These are phyloP conservation scores for Emesis russula DNA, from an alignment of 2,888 invertebrate species.

Conservation along the genomic window DNA sequence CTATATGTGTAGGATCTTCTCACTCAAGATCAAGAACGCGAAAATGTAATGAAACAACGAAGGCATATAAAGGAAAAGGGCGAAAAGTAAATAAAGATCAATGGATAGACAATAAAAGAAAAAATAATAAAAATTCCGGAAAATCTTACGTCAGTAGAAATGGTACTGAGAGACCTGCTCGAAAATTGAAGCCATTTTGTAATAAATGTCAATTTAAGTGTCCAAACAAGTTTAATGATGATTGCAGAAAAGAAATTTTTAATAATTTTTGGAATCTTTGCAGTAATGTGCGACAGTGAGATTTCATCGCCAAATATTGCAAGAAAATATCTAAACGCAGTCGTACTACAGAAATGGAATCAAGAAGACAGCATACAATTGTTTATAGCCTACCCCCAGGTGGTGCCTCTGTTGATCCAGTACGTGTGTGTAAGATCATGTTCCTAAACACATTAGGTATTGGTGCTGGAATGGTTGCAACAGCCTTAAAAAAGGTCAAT, in stretches of 20 bases:
- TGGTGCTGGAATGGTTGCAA: background rate
- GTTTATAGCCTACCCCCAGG: too few species aligned
- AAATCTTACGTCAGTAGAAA: background rate
- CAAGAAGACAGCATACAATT: too few species aligned
- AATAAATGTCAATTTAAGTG: too few species aligned
- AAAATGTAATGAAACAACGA: background rate
- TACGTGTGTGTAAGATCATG: background rate
- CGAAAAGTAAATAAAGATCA: background rate
- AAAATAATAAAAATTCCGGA: background rate
- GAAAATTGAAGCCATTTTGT: too few species aligned
- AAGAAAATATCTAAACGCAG: too few species aligned
- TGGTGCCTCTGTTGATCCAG: background rate
- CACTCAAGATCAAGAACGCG: background rate
- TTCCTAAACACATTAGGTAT: background rate
- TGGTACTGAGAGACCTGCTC: background rate
- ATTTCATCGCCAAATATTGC: too few species aligned
- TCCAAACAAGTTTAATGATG: too few species aligned
- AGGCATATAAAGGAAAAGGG: background rate
- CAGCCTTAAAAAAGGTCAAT: background rate
- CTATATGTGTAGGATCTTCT: background rate
- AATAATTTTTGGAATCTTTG: too few species aligned
- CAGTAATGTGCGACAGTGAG: too few species aligned
- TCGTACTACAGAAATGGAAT: too few species aligned
- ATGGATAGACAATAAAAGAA: conserved; percentile 1
- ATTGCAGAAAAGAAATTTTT: too few species aligned